phyloP scores from a whole-genome alignment of 1,140 invertebrate species.

The Patella vulgata region DNA sequence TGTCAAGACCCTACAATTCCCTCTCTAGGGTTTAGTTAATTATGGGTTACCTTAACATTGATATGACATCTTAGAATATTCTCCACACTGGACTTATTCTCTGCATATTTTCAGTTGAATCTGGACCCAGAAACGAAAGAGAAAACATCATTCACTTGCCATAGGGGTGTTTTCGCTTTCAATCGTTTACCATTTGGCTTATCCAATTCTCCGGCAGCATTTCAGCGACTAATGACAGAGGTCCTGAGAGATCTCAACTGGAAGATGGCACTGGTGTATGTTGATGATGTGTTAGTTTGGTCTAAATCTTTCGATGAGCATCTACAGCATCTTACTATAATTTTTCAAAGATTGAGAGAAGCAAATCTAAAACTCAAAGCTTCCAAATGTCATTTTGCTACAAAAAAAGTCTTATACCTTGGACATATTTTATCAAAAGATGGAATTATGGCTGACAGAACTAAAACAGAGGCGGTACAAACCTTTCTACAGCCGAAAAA shows the following conservation, averaged over 20 bases:
- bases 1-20: too few relatives aligned
- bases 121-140: constrained; percentile 1
- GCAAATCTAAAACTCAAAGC: constrained; percentile 31
- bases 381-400: constrained; percentile 25
- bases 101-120: too few relatives aligned
- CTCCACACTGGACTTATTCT: too few relatives aligned
- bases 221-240: constrained; percentile 24
- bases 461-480: constrained; percentile 19
- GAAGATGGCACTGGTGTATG: constrained; percentile 26
- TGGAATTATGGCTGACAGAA: constrained; percentile 28
- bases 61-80: too few relatives aligned
- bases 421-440: constrained; percentile 32
- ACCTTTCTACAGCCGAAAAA: constrained; percentile 27
- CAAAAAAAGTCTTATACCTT: constrained; percentile 26
- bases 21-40: too few relatives aligned
- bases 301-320: constrained; percentile 25
- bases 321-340: constrained; percentile 14
- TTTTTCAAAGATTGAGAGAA: constrained; percentile 27
- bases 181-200: constrained; percentile 32
- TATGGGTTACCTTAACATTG: too few relatives aligned
- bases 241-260: constrained; percentile 27
- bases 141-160: constrained; percentile 25
- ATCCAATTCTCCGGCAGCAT: constrained; percentile 18
- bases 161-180: constrained; percentile 13
- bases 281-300: constrained; percentile 36